These are phyloP conservation scores for Clistopyga incitator DNA, from an alignment of 2,888 invertebrate species.

Conservation along the genomic window DNA sequence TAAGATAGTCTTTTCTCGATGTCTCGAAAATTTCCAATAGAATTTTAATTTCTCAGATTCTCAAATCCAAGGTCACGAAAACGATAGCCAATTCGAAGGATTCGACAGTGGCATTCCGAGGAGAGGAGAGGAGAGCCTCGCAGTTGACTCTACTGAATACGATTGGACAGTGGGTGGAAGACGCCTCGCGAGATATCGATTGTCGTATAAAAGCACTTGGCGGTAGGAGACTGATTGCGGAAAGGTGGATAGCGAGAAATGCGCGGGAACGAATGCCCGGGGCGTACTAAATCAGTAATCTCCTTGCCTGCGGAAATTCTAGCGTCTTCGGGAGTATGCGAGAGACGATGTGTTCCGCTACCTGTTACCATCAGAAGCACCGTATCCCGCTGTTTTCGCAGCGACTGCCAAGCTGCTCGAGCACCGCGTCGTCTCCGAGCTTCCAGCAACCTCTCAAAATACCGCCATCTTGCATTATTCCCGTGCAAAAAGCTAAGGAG, in stretches of 20 bases:
- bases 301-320: constrained; percentile 59
- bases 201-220: constrained; percentile 48
- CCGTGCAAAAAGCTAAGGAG: constrained; percentile 20
- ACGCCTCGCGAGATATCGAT: neutral
- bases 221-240: constrained; percentile 58
- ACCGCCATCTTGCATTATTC: constrained; percentile 42
- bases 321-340: constrained; percentile 53
- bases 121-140: neutral
- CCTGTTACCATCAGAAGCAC: constrained; percentile 15
- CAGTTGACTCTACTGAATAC: neutral
- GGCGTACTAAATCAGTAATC: constrained; percentile 79
- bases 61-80: too few species aligned
- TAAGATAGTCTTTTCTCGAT: too few species aligned
- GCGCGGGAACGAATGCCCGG: constrained; percentile 73
- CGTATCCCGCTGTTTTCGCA: constrained; percentile 4
- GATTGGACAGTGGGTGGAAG: neutral
- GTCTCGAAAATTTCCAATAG: too few species aligned
- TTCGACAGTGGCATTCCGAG: too few species aligned
- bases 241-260: constrained; percentile 61
- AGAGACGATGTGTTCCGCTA: constrained; percentile 38
- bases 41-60: too few species aligned
- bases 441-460: neutral
- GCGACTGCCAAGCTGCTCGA: too few species aligned
- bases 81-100: too few species aligned
- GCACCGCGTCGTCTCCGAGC: too few species aligned